These are phyloP conservation scores for Ploceus nigricollis DNA, from an alignment of 2,113 vertebrate species.

Conservation along the genomic window DNA sequence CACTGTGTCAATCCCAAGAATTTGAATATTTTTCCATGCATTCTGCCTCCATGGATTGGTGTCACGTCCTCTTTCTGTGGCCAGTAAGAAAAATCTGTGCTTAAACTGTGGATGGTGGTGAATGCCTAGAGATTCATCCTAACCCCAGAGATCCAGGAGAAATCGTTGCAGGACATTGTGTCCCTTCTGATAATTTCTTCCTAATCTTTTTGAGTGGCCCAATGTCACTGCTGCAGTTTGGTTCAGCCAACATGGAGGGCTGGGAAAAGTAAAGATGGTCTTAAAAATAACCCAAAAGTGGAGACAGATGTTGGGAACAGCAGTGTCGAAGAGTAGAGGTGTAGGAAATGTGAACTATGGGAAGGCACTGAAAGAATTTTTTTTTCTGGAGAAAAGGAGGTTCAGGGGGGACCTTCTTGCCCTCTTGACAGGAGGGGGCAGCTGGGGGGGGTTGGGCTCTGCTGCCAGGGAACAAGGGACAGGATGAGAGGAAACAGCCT, in stretches of 20 bases:
- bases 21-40: neutral
- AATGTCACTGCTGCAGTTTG: neutral
- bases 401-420: neutral
- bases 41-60: neutral
- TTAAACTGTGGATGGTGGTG: neutral
- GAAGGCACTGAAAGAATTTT: neutral
- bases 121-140: neutral
- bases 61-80: neutral
- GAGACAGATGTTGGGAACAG: neutral
- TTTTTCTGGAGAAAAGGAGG: neutral
- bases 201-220: neutral
- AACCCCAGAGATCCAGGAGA: neutral
- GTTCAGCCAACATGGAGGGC: neutral
- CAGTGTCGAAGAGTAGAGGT: neutral
- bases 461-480: neutral
- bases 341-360: neutral
- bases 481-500: neutral
- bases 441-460: accelerated
- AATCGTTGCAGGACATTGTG: neutral
- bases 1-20: neutral
- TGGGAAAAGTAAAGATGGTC: neutral
- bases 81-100: neutral
- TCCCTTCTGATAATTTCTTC: neutral
- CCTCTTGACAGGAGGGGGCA: neutral
- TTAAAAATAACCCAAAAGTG: neutral